Evolutionary conservation across 2,888 invertebrate genomes (phyloP), one percentile per base, ranked within the genome.

Genomic region (Leptothorax acervorum): DNA sequence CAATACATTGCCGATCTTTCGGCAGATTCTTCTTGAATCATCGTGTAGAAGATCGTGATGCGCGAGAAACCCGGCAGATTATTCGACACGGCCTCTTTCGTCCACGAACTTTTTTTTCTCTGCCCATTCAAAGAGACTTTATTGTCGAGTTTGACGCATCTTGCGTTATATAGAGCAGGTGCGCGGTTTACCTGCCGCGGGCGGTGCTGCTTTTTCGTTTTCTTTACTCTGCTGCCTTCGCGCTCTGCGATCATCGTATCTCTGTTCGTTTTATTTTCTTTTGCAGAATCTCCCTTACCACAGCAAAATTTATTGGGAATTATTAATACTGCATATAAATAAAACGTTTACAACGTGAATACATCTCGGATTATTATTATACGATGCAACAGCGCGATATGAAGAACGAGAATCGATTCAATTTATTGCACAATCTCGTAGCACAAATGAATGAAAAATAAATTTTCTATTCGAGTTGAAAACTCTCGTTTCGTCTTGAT

Each of bases 131-230:
- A 71, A 73, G 48, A 73, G 73, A 39, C 39, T 62, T 60, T 48
- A 81, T 81, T 81, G 70, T 83, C 51, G 57, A n/a, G 66, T 57
- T 76, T 81, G 89, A 86, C 70, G 84, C 78, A 86, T 75, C 84
- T 83, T 79, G 75, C 68, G 83, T 88, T 76, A 90, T 90, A 86
- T 91, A 74, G 89, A 91, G 89, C 92, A 92, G 92, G 91, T 92
- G 91, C 88, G 83, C 86, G 75, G 84, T 90, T 87, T 91, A 89
- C 89, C 87, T 92, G 92, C 91, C 90, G 89, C 85, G 71, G 91
- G 91, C 91, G 87, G 86, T 90, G 84, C 88, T 88, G 88, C 89
- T 90, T 90, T 90, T 91, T 91, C 89, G 83, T 90, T 88, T 87
- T 90, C 85, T 88, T 65, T 81, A 70, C 81, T 76, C 81, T 68